Evolutionary conservation across 2,113 vertebrate genomes (phyloP).

Genomic region (Aphelocoma coerulescens): DNA sequence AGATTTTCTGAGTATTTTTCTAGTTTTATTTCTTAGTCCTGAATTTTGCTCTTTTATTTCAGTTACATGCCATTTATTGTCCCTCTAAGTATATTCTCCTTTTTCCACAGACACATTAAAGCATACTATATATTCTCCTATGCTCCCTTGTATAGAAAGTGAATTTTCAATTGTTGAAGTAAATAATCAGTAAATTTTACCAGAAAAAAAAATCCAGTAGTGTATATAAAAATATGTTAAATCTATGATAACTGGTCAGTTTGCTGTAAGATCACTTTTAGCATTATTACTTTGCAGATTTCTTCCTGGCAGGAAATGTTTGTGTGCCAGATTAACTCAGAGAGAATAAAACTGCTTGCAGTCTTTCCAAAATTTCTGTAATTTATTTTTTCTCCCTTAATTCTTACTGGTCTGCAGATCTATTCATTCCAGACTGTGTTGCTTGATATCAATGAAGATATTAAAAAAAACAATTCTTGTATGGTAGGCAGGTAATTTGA

Average conservation of each 20-base stretch:
- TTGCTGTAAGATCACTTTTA: not conserved
- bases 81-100: not conserved
- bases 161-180: not conserved
- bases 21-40: not conserved
- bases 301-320: not conserved
- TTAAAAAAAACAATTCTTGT: not conserved
- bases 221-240: not conserved
- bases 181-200: not conserved
- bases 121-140: not conserved
- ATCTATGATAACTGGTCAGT: not conserved
- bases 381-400: not conserved
- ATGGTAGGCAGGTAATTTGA: not conserved
- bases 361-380: not conserved
- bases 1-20: not conserved
- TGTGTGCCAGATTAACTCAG: not conserved
- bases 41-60: not conserved
- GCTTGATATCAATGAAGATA: not conserved
- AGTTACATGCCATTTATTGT: not conserved
- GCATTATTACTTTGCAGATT: not conserved
- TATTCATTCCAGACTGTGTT: not conserved
- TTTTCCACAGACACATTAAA: not conserved
- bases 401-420: not conserved
- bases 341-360: not conserved
- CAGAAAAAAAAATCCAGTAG: not conserved
- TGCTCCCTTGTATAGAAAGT: not conserved